phyloP scores from a whole-genome alignment of 2,113 vertebrate genomes.

The Actenoides lindsayi region DNA sequence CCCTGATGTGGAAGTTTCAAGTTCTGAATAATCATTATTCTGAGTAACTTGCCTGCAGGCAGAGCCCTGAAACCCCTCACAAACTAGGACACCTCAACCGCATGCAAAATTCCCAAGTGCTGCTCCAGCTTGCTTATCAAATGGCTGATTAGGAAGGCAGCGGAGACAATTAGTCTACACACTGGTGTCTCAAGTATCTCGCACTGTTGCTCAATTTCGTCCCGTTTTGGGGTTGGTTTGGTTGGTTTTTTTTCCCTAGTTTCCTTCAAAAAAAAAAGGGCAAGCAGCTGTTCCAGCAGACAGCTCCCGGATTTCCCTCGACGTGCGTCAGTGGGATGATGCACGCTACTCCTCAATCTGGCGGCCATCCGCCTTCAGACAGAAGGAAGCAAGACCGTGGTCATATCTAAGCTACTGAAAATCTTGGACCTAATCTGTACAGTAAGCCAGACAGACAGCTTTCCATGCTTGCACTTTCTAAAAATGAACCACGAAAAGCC shows the following conservation, averaged over 20 bases:
- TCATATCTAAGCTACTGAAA: slow-evolving; percentile 56
- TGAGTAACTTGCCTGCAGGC: neutral
- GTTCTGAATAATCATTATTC: neutral
- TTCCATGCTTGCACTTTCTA: slow-evolving; percentile 41
- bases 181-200: neutral
- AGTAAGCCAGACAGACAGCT: slow-evolving; percentile 46
- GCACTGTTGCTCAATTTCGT: slow-evolving; percentile 27
- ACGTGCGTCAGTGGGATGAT: slow-evolving; percentile 48
- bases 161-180: neutral
- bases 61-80: neutral
- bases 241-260: neutral
- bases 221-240: neutral
- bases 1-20: neutral
- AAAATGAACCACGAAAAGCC: slow-evolving; percentile 55
- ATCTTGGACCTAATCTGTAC: slow-evolving; percentile 19
- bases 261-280: neutral
- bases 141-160: neutral
- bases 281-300: slow-evolving; percentile 59
- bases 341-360: slow-evolving; percentile 40
- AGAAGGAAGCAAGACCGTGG: slow-evolving; percentile 34
- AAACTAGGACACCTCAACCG: neutral
- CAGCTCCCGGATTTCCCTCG: slow-evolving; percentile 65
- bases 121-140: slow-evolving; percentile 38
- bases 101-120: neutral
- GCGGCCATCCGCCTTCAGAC: slow-evolving; percentile 59